Base-by-base conservation (phyloP, 2,113 vertebrate genomes). In the Prunella fulvescens region DNA sequence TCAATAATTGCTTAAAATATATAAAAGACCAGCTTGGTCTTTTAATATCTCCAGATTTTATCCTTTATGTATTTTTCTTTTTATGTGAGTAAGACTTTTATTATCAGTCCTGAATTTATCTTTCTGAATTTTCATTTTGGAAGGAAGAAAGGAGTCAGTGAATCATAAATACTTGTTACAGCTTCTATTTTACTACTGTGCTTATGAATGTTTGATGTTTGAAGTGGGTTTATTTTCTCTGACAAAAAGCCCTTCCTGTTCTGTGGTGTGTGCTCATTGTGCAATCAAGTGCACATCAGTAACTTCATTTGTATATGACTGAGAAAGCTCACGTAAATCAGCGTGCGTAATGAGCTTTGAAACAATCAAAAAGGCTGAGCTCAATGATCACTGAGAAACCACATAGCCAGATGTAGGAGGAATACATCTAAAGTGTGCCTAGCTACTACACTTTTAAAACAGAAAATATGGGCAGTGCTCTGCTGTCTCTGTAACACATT, bases 251-350 rank as follows among this genome's bases (percentile, higher is more conserved):
- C 58, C 73, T 82, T 70, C 62, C 58, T 86, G 81, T 64, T 90
- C 70, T 33, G 48, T 14, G 26, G 11, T 47, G 45, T 61, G 70
- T 7, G 3, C 65, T 81, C 51, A 74, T 28, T 81, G 73, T 91
- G 88, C 51, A 66, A 25, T 57, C 42, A 84, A 88, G 84, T 64
- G 71, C 1, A 0, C 84, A 66, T 81, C 67, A 91, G 83, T 60
- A 73, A 88, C 72, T 93, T 62, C 67, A 84, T 94, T 90, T 83
- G 57, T 90, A 19, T 78, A 39, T 60, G 86, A 66, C 77, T 91
- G 78, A 92, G 87, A 89, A 82, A 76, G 64, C 81, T 77, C 50
- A 58, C 0, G 6, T 80, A 92, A 82, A 93, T 95, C 86, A 91
- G 39, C 35, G 31, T 25, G n/a, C 19, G 76, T 85, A 95, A 94